phyloP scores from a whole-genome alignment of 2,113 vertebrate species.

The Amblyopsis rosae region DNA sequence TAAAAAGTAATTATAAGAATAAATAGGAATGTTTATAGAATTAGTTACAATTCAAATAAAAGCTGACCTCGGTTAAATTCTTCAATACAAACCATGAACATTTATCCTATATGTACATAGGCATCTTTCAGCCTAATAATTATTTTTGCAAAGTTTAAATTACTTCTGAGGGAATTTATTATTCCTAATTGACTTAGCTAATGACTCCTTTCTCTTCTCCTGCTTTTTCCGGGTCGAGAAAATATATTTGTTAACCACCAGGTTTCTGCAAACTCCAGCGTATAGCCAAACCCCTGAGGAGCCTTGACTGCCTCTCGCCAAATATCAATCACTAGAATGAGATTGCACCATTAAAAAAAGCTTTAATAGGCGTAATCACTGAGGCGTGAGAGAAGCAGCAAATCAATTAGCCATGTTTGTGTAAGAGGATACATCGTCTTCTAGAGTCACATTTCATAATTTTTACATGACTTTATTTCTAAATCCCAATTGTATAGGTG shows the following conservation, averaged over 20 bases:
- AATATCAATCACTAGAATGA: constrained; percentile 76
- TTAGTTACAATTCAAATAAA: not conserved
- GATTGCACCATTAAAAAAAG: constrained; percentile 73
- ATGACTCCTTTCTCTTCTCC: constrained; percentile 18
- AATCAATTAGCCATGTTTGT: constrained; percentile 73
- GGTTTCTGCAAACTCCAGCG: constrained; percentile 39
- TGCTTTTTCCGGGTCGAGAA: constrained; percentile 30
- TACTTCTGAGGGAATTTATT: constrained; percentile 47
- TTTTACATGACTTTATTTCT: constrained; percentile 56
- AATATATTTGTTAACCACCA: constrained; percentile 61
- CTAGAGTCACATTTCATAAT: constrained; percentile 52
- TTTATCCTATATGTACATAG: not conserved
- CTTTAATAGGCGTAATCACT: constrained; percentile 75
- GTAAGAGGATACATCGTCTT: constrained; percentile 56
- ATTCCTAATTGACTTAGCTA: constrained; percentile 47
- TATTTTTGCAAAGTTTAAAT: constrained; percentile 52
- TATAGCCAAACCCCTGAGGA: constrained; percentile 51
- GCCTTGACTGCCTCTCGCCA: constrained; percentile 51
- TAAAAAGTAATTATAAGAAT: not conserved
- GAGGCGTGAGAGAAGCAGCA: constrained; percentile 65
- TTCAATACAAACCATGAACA: constrained; percentile 16
- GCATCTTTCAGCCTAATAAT: constrained; percentile 30
- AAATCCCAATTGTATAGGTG: constrained; percentile 3
- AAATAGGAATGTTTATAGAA: not conserved
- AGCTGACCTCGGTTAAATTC: not conserved